phyloP scores from a whole-genome alignment of 2,888 invertebrate genomes.

The Coecobrya sp. region DNA sequence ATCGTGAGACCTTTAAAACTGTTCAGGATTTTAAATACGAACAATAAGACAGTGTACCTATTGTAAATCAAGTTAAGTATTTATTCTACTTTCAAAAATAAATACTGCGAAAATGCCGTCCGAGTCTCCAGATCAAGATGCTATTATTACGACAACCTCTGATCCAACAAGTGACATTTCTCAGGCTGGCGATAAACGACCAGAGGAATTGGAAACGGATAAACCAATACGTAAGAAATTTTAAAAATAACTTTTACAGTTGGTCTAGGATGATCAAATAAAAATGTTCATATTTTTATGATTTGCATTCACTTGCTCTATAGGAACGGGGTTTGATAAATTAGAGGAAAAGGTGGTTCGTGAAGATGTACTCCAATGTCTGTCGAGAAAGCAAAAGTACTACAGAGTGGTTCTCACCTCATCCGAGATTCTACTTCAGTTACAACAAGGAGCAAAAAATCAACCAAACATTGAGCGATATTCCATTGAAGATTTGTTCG shows the following conservation, averaged over 20 bases:
- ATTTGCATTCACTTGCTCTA: not conserved
- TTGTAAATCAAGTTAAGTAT: too few relatives aligned
- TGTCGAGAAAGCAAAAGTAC: conserved; percentile 81
- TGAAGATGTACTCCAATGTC: conserved; percentile 84
- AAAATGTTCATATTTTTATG: too few relatives aligned
- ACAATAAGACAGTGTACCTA: too few relatives aligned
- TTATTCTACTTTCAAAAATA: too few relatives aligned
- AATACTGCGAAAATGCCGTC: conserved; percentile 3
- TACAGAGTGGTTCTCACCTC: conserved; percentile 83
- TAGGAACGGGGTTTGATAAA: not conserved
- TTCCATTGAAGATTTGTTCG: conserved; percentile 84
- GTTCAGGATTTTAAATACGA: too few relatives aligned
- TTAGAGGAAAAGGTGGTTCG: conserved; percentile 82
- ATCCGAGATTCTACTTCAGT: conserved; percentile 79
- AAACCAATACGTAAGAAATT: not conserved
- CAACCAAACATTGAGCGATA: conserved; percentile 77
- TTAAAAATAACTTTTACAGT: not conserved
- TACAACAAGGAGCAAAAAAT: conserved; percentile 68
- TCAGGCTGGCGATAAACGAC: not conserved
- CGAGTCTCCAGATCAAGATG: not conserved
- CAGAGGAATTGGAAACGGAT: not conserved
- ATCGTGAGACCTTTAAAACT: too few relatives aligned
- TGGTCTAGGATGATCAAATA: too few relatives aligned
- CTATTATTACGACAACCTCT: not conserved
- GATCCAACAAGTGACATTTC: not conserved